Evolutionary conservation across 2,888 invertebrate genomes (phyloP), one percentile per base, ranked within the genome.

Genomic region (Chrysolina oricalcia): DNA sequence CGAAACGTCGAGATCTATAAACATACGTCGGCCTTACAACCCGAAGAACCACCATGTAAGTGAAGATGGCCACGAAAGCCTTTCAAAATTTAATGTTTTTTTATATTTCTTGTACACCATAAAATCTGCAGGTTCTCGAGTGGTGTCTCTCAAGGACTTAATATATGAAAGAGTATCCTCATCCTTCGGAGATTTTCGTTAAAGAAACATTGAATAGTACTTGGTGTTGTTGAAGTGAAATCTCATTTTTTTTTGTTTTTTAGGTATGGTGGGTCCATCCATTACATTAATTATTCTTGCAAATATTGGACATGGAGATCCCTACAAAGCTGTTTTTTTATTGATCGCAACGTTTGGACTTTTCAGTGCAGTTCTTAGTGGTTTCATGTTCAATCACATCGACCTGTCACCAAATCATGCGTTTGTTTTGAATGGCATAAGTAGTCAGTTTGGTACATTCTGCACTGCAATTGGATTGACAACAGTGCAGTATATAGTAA

Each of bases 371-470:
- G 11, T 9, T 17, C 6, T 66, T n/a, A 43, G 19, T 17, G 65
- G 65, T 21, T 46, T 40, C 23, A 11, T 66, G 19, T 43, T 46
- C 43, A 66, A 66, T 17, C 46, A 46, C 17, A 21, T 66, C 3
- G 65, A 66, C 15, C 21, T 66, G 4, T 43, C 65, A n/a, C 65
- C 65, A 9, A 66, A 66, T 13, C 65, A 66, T 48, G 65, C 23
- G 2, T 43, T n/a, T 23, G 48, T 46, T 1, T 27, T 66, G 43
- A 66, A 23, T 43, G 65, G 65, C 1, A 66, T 66, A 23, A 19
- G 23, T n/a, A 66, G 27, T n/a, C 43, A 43, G 19, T 11, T 66
- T 1, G 43, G 46, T 10, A 23, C n/a, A 0, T 17, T 43, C 10
- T 43, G 11, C 0, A 23, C 65, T 21, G 46, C 19, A 4, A 23